These are phyloP conservation scores for Ammospiza nelsoni DNA, from an alignment of 2,113 vertebrate genomes.

Conservation along the genomic window DNA sequence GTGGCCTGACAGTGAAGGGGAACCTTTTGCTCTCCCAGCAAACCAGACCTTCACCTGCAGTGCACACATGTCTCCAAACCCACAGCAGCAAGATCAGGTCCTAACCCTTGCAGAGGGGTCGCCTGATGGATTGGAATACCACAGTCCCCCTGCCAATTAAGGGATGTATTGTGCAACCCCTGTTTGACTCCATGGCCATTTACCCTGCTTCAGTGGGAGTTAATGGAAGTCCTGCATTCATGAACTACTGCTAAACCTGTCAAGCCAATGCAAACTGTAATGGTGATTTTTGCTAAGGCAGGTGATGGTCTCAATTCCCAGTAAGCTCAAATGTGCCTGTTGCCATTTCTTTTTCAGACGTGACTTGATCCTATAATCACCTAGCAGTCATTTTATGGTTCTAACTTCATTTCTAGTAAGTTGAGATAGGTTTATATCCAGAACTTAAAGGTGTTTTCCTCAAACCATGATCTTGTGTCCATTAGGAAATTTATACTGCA, in stretches of 20 bases:
- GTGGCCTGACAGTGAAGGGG: neutral
- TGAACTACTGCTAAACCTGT: constrained; percentile 24
- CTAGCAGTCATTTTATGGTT: neutral
- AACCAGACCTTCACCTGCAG: constrained; percentile 30
- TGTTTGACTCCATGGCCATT: constrained; percentile 2
- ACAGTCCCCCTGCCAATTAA: constrained; percentile 41
- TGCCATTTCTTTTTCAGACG: neutral
- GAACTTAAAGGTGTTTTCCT: neutral
- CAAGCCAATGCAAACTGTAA: neutral
- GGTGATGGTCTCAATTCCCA: neutral
- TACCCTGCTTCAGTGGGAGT: constrained; percentile 26
- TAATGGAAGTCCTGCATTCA: constrained; percentile 1
- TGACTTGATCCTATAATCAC: neutral
- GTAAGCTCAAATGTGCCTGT: neutral
- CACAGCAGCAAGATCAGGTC: constrained; percentile 10
- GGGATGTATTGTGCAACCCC: neutral
- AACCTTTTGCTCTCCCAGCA: neutral
- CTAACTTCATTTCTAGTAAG: neutral
- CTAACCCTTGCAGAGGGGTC: constrained; percentile 42
- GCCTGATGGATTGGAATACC: constrained; percentile 53
- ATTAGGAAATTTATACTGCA: neutral
- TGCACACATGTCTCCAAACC: neutral
- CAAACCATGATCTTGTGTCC: neutral
- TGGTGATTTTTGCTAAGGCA: neutral
- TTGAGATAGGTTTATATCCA: neutral